These are phyloP conservation scores for Actinemys pallida DNA, from an alignment of 2,113 vertebrate genomes.

Conservation along the genomic window DNA sequence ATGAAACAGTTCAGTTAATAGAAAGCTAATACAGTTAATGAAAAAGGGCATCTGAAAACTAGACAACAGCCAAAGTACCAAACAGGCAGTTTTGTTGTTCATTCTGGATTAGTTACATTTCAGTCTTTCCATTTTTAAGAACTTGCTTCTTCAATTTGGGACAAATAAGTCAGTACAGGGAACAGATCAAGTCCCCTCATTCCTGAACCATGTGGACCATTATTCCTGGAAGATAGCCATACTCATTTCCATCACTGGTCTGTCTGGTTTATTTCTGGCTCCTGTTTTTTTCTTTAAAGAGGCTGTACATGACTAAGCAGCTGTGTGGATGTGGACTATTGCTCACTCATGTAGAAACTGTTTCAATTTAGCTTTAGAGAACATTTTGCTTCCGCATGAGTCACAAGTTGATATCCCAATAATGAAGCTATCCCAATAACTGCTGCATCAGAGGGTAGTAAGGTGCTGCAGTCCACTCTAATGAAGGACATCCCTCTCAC, in stretches of 20 bases:
- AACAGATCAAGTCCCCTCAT: not conserved
- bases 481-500: too few species aligned
- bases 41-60: not conserved
- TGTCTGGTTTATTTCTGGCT: not conserved
- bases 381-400: not conserved
- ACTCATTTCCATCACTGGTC: not conserved
- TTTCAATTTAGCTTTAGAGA: constrained; percentile 4
- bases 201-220: not conserved
- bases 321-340: not conserved
- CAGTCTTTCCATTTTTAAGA: too few species aligned
- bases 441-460: too few species aligned
- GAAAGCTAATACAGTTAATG: not conserved
- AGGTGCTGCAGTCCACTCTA: too few species aligned
- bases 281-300: not conserved
- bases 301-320: not conserved
- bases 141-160: too few species aligned
- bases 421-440: too few species aligned
- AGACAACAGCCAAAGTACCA: too few species aligned
- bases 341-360: constrained; percentile 37
- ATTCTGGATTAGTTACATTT: too few species aligned
- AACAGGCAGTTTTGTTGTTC: too few species aligned
- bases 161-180: too few species aligned
- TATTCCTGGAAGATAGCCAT: not conserved
- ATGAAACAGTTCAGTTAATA: not conserved
- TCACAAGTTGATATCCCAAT: not conserved